These are phyloP conservation scores for Neria commutata DNA, from an alignment of 2,888 invertebrate genomes.

Conservation along the genomic window DNA sequence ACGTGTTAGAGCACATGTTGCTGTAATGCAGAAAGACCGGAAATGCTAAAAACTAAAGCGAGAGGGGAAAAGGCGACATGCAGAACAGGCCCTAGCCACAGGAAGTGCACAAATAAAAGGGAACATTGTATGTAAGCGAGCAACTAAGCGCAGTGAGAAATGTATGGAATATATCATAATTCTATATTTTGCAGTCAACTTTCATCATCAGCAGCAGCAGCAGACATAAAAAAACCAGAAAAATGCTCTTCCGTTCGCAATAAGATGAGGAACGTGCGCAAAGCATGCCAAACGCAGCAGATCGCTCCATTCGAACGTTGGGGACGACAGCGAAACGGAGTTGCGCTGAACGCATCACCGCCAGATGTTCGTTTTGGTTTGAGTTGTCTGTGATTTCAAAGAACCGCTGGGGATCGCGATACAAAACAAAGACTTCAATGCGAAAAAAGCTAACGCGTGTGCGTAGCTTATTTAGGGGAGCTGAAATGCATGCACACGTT, in stretches of 20 bases:
- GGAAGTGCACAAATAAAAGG: no score
- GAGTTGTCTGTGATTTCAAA: not conserved
- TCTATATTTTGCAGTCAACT: no score
- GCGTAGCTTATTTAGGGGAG: no score
- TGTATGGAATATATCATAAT: no score
- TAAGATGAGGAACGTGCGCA: slow-evolving; percentile 5
- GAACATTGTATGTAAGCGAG: no score
- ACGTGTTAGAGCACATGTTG: not conserved
- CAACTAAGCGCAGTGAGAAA: no score
- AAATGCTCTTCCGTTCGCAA: slow-evolving; percentile 10
- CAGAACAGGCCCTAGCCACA: no score
- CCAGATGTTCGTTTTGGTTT: no score
- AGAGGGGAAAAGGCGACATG: no score
- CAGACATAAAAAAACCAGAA: not conserved
- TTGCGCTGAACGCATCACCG: not conserved
- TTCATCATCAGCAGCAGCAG: not conserved
- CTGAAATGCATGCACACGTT: no score
- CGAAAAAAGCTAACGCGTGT: no score
- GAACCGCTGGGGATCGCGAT: not conserved
- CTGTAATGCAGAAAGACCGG: not conserved
- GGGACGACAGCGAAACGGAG: not conserved
- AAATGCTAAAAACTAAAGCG: not conserved
- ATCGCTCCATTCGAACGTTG: not conserved
- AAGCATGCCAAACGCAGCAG: slow-evolving; percentile 10
- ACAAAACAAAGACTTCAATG: no score